A percentile compares a stretch with the other conserved stretches of the same genome.
Conservation (phyloP, 2,113 vertebrate species). For the Opisthocomus hoazin region DNA sequence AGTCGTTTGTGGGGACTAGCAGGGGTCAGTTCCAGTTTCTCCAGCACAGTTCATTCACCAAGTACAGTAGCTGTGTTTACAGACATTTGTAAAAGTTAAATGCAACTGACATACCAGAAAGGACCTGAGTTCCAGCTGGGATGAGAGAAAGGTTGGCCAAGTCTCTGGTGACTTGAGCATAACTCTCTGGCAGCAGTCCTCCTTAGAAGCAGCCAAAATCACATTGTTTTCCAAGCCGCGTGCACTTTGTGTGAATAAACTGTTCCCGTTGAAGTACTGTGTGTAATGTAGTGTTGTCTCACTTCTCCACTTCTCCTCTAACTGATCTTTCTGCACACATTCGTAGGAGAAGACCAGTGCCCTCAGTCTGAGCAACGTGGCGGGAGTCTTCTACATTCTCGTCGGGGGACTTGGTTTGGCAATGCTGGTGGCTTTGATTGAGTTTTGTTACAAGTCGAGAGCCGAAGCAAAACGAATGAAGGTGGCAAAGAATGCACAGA, state of each 20-base stretch:
- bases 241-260: conserved; percentile 61
- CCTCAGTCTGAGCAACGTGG: conserved; percentile 99
- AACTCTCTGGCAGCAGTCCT: conserved; percentile 35
- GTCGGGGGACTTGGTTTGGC: conserved; percentile 99
- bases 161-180: conserved; percentile 27
- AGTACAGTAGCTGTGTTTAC: background rate
- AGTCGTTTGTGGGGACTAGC: background rate
- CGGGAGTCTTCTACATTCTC: conserved; percentile 99
- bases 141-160: conserved; percentile 13
- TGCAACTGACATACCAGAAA: conserved; percentile 68
- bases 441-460: conserved; percentile 99
- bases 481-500: conserved; percentile 99
- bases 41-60: background rate
- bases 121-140: conserved; percentile 33
- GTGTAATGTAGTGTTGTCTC: conserved; percentile 61
- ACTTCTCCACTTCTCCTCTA: conserved; percentile 68
- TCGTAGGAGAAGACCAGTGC: conserved; percentile 99
- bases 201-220: conserved; percentile 31
- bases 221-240: conserved; percentile 47
- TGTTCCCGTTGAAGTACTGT: conserved; percentile 58
- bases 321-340: conserved; percentile 78
- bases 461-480: conserved; percentile 99
- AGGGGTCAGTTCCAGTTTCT: background rate
- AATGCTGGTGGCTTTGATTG: conserved; percentile 99
- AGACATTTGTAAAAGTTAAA: conserved; percentile 4